A percentile compares a stretch with the other conserved stretches of the same genome.
These are phyloP conservation scores for Nephrotoma flavescens DNA, from an alignment of 2,888 invertebrate species.

Conservation along the genomic window DNA sequence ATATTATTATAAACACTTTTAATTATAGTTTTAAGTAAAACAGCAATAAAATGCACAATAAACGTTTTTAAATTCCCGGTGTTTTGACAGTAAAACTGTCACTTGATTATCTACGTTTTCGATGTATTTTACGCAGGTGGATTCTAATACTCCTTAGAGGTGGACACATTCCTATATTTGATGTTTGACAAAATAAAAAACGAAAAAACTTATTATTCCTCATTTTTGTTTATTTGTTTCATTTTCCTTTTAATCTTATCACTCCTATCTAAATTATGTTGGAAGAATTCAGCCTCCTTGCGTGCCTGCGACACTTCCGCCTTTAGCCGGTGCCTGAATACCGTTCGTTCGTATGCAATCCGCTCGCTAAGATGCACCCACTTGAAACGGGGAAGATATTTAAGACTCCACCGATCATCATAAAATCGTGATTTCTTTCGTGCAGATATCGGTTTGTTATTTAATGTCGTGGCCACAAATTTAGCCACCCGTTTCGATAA, in stretches of 20 bases:
- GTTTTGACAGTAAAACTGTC: neutral
- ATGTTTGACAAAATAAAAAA: too few relatives aligned
- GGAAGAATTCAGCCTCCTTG: conserved; percentile 77
- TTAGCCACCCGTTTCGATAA: conserved; percentile 78
- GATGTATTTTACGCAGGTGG: neutral
- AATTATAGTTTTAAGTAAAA: neutral
- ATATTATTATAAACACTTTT: neutral
- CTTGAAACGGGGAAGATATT: conserved; percentile 88
- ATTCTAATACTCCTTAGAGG: neutral
- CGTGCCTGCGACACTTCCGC: conserved; percentile 85
- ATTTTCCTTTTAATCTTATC: conserved; percentile 43
- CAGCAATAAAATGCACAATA: neutral
- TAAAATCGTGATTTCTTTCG: conserved; percentile 76
- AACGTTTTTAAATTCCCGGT: neutral
- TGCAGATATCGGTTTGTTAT: conserved; percentile 74
- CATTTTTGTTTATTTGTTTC: conserved; percentile 7
- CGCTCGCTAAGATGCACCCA: conserved; percentile 93
- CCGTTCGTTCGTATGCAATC: conserved; percentile 82
- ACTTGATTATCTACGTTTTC: neutral
- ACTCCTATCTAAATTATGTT: conserved; percentile 65
- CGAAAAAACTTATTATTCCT: neutral
- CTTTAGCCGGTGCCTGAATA: conserved; percentile 68
- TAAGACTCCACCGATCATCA: conserved; percentile 90
- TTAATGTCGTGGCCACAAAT: conserved; percentile 65
- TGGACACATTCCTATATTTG: neutral